A percentile compares a stretch with the other conserved stretches of the same genome.
phyloP scores from a whole-genome alignment of 2,797 vertebrate genomes.

The Sternarchorhynchus goeldii region DNA sequence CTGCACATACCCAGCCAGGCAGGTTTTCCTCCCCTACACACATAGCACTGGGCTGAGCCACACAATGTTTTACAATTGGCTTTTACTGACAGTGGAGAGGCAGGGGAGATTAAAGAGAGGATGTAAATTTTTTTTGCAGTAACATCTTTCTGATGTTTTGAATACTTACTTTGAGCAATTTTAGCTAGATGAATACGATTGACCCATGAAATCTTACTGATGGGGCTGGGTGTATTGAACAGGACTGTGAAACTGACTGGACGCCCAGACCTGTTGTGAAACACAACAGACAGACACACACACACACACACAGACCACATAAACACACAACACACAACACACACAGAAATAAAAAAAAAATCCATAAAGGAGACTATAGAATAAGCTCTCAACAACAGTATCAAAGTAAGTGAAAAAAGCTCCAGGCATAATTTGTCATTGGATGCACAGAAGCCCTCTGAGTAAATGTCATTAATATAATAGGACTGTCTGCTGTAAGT shows the following conservation, averaged over 20 bases:
- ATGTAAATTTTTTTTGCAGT: constrained; percentile 4
- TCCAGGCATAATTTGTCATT: no score
- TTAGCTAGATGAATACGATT: constrained; percentile 88
- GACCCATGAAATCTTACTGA: constrained; percentile 94
- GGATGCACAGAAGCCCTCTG: no score
- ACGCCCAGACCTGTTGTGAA: constrained; percentile 80
- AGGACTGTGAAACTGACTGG: constrained; percentile 91
- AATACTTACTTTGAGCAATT: constrained; percentile 83
- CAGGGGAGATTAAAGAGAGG: constrained; percentile 14
- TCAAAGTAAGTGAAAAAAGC: constrained; percentile 7
- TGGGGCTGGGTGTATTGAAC: constrained; percentile 87
- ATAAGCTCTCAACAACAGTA: constrained; percentile 13
- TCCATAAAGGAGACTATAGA: constrained; percentile 29
- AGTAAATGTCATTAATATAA: neutral
- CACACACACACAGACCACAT: neutral
- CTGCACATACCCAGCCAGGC: constrained; percentile 84
- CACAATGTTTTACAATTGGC: constrained; percentile 11
- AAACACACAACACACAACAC: neutral
- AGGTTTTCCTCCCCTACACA: constrained; percentile 85
- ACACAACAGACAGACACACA: constrained; percentile 19
- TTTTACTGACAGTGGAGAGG: constrained; percentile 11
- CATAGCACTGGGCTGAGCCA: constrained; percentile 26
- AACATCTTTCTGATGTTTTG: neutral
- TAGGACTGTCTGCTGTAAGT: neutral
- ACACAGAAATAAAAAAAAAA: constrained; percentile 1